Evolutionary conservation across 2,113 vertebrate species (phyloP), one percentile per base, ranked within the genome.

Genomic region (Boleophthalmus pectinirostris): DNA sequence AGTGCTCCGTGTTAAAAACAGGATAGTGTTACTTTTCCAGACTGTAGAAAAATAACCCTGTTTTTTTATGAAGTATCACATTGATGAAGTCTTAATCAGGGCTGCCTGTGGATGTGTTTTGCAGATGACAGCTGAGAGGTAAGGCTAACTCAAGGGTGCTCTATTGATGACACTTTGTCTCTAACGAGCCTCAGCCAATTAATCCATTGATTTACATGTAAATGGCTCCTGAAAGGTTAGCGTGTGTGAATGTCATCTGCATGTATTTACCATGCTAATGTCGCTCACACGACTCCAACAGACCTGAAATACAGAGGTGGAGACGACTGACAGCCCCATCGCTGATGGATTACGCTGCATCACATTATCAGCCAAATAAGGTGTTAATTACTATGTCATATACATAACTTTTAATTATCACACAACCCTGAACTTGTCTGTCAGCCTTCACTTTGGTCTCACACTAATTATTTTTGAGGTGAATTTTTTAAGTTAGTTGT

Each of bases 131-230:
- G 73, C 70, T 76, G 73, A 24, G 45, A 73, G 43, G 35, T 66
- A 70, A 61, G 77, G 75, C 72, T 83, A 88, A 89, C 78, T 79
- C 80, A 74, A 77, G 78, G 82, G 80, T 77, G 77, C 45, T 47
- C 67, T 88, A 88, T 91, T 92, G 90, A 92, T 85, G 88, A 87
- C 73, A 88, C 83, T 75, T 77, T 79, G 70, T 69, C 73, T 74
- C 82, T 91, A 91, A 93, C 86, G 85, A 93, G 87, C 79, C 87
- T 82, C 83, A 84, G 85, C 87, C 86, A 90, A 92, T 93, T 93
- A 92, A 92, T 89, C 89, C 87, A 92, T 91, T 64, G 86, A 93
- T 94, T 93, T 93, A 88, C 91, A 93, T 94, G 86, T 82, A 93
- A 93, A 93, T 92, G 72, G 82, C 29, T 87, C 78, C 84, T 83